These are phyloP conservation scores for Tetranychus piercei DNA, from an alignment of 2,888 invertebrate species.

Conservation along the genomic window DNA sequence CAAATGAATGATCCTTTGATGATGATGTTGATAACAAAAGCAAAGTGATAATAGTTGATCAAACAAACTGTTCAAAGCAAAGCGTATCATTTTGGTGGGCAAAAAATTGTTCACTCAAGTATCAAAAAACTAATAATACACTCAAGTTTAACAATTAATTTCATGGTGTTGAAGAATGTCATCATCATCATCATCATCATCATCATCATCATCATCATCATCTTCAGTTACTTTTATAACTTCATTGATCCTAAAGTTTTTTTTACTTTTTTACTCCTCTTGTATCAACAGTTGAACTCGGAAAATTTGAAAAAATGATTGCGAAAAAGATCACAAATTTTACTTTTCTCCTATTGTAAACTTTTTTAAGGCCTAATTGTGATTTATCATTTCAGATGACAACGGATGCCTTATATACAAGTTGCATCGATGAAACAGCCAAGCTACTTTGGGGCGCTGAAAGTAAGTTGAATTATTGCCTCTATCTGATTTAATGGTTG, in stretches of 20 bases:
- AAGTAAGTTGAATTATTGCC: neutral
- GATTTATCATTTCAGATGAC: constrained; percentile 27
- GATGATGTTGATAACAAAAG: neutral
- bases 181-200: neutral
- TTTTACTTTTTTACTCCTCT: too few species aligned
- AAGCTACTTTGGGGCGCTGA: constrained; percentile 30
- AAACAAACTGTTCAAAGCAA: neutral
- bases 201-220: neutral
- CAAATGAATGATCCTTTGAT: neutral
- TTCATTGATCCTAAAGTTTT: too few species aligned
- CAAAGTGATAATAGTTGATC: neutral
- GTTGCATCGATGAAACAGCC: constrained; percentile 31
- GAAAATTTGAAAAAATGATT: too few species aligned
- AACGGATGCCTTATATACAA: constrained; percentile 32
- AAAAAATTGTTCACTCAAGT: neutral
- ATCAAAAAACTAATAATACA: neutral
- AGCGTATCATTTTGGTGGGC: neutral
- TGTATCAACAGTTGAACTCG: too few species aligned
- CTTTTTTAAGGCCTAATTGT: neutral
- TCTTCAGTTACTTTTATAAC: neutral
- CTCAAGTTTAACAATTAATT: constrained; percentile 6
- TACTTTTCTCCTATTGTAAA: neutral
- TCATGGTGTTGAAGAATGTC: neutral
- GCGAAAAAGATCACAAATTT: neutral
- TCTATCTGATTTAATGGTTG: neutral